Evolutionary conservation across 2,888 invertebrate species (phyloP).

Genomic region (Brenthis hecate): DNA sequence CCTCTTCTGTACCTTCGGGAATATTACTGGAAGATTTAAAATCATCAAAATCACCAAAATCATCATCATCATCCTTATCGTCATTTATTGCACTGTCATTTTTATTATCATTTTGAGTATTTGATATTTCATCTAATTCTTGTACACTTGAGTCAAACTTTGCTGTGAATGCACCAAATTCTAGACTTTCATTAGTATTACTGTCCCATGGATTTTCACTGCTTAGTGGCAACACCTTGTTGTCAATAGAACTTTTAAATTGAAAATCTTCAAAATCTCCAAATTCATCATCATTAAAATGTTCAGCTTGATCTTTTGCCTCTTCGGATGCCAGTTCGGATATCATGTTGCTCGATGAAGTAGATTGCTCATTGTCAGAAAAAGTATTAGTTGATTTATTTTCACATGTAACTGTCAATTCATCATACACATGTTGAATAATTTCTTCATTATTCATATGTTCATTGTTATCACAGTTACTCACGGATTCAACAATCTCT

Average conservation of each 20-base stretch:
- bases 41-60: slow-evolving; percentile 84
- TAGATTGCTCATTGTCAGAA: slow-evolving; percentile 17
- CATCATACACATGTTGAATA: slow-evolving; percentile 25
- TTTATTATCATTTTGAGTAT: slow-evolving; percentile 1
- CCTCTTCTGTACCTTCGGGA: slow-evolving; percentile 41
- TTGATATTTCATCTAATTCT: slow-evolving; percentile 37
- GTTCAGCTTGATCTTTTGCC: slow-evolving; percentile 6
- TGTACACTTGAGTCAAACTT: slow-evolving; percentile 52
- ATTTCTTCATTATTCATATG: slow-evolving; percentile 23
- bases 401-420: slow-evolving; percentile 19
- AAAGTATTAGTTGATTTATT: slow-evolving; percentile 22
- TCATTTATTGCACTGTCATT: slow-evolving; percentile 41
- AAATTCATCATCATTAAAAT: slow-evolving; percentile 51
- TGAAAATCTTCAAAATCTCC: slow-evolving; percentile 81
- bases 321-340: slow-evolving; percentile 45
- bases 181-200: slow-evolving; percentile 48
- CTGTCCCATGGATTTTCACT: slow-evolving; percentile 69
- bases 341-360: slow-evolving; percentile 28
- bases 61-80: slow-evolving; percentile 57
- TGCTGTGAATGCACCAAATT: slow-evolving; percentile 68
- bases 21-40: slow-evolving; percentile 60
- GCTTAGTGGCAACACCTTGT: slow-evolving; percentile 47
- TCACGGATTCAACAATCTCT: slow-evolving; percentile 2
- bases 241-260: slow-evolving; percentile 53
- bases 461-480: slow-evolving; percentile 18